phyloP scores from a whole-genome alignment of 2,888 invertebrate genomes.

The Escarpia spicata region DNA sequence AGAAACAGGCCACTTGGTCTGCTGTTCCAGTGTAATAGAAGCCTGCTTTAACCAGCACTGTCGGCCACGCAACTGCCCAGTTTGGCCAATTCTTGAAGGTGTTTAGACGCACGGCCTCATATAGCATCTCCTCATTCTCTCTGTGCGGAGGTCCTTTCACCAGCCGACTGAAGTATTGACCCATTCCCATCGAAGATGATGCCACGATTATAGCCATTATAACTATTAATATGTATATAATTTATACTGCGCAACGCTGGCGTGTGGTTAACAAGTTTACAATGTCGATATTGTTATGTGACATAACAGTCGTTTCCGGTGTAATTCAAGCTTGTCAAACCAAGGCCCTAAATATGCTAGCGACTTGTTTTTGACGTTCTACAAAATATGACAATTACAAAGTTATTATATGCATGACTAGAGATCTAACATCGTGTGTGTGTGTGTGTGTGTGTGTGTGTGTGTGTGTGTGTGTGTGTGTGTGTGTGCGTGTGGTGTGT shows the following conservation, averaged over 20 bases:
- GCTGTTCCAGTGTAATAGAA: background rate
- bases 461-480: too few relatives aligned
- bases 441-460: too few relatives aligned
- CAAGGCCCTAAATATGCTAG: background rate
- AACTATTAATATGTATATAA: background rate
- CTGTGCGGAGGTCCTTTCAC: background rate
- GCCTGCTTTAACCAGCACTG: background rate
- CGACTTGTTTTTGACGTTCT: background rate
- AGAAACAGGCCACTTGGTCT: conserved; percentile 9
- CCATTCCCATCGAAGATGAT: background rate
- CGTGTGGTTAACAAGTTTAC: background rate
- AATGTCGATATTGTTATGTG: background rate
- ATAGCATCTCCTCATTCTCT: background rate
- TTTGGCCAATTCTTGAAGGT: background rate
- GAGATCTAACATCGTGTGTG: too few relatives aligned
- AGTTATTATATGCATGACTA: too few relatives aligned
- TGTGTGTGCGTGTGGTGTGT: background rate
- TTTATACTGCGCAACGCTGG: background rate
- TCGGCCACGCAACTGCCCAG: conserved; percentile 9
- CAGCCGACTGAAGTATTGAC: background rate
- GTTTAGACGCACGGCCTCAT: background rate
- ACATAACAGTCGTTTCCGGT: background rate
- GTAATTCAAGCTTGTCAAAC: background rate
- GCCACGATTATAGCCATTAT: background rate
- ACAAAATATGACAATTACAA: too few relatives aligned